Conservation (phyloP, 2,113 vertebrate species). For the Nipponia nippon region DNA sequence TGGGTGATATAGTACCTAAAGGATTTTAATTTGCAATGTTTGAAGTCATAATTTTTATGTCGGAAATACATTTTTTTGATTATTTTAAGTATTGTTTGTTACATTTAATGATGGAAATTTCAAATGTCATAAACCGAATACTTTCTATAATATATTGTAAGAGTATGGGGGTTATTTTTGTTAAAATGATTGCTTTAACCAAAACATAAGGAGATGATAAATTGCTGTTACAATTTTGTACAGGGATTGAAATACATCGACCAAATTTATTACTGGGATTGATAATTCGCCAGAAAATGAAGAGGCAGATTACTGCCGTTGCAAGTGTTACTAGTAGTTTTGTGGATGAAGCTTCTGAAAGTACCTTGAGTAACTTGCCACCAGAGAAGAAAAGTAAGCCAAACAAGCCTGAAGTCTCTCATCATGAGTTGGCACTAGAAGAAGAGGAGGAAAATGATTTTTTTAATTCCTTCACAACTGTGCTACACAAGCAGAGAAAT, state of each 20-base stretch:
- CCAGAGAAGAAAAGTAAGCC: constrained; percentile 84
- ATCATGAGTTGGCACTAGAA: constrained; percentile 66
- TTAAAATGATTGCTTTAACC: neutral
- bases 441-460: constrained; percentile 86
- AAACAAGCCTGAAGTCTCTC: constrained; percentile 71
- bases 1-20: neutral
- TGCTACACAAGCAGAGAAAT: constrained; percentile 82
- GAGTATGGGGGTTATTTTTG: neutral
- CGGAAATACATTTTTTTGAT: neutral
- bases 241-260: constrained; percentile 92
- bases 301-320: constrained; percentile 78
- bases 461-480: constrained; percentile 83
- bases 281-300: constrained; percentile 92
- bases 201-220: neutral
- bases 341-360: constrained; percentile 76
- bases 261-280: constrained; percentile 91
- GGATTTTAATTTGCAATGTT: neutral
- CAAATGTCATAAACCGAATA: neutral
- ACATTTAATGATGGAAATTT: neutral
- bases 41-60: neutral
- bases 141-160: neutral
- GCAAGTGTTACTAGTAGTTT: constrained; percentile 63
- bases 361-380: constrained; percentile 63
- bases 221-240: constrained; percentile 56
- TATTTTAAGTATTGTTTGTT: neutral